Conservation (phyloP, 1,140 invertebrate genomes). For the Danaus melanippus region DNA sequence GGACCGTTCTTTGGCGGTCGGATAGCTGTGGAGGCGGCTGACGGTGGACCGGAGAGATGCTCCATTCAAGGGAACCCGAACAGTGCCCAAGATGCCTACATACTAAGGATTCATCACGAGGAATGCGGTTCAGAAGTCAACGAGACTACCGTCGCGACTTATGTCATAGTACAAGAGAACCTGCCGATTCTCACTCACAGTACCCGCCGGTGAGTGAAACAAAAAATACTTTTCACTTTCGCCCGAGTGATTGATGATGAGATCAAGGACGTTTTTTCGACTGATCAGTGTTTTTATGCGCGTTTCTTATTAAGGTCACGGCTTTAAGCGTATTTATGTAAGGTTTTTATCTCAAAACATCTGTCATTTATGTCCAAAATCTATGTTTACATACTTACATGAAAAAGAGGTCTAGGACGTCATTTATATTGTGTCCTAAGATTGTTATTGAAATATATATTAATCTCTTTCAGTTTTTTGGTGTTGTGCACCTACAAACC, state of each 20-base stretch:
- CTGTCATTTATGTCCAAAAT: too few species aligned
- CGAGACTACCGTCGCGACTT: slow-evolving; percentile 81
- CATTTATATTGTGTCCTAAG: background rate
- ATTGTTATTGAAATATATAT: slow-evolving; percentile 1
- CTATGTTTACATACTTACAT: too few species aligned
- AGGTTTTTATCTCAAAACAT: too few species aligned
- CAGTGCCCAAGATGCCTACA: slow-evolving; percentile 80
- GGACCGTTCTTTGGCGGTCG: slow-evolving; percentile 83
- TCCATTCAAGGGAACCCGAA: slow-evolving; percentile 76
- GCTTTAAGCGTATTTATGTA: too few species aligned
- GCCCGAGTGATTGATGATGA: slow-evolving; percentile 9
- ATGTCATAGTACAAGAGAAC: slow-evolving; percentile 86
- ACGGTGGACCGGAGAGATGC: slow-evolving; percentile 74
- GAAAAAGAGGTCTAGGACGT: too few species aligned
- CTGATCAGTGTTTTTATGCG: slow-evolving; percentile 11
- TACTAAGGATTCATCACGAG: slow-evolving; percentile 80
- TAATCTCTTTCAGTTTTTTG: slow-evolving; percentile 73
- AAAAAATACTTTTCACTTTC: slow-evolving; percentile 24
- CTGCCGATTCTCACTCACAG: slow-evolving; percentile 85
- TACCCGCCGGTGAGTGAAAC: slow-evolving; percentile 74
- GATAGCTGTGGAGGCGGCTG: slow-evolving; percentile 80
- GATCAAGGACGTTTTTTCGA: slow-evolving; percentile 5
- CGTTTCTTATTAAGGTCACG: slow-evolving; percentile 1
- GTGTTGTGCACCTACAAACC: slow-evolving; percentile 86
- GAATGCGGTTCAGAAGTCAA: slow-evolving; percentile 84